Evolutionary conservation across 2,797 vertebrate genomes (phyloP), one percentile per base, ranked within the genome.

Genomic region (Bovichtus diacanthus): DNA sequence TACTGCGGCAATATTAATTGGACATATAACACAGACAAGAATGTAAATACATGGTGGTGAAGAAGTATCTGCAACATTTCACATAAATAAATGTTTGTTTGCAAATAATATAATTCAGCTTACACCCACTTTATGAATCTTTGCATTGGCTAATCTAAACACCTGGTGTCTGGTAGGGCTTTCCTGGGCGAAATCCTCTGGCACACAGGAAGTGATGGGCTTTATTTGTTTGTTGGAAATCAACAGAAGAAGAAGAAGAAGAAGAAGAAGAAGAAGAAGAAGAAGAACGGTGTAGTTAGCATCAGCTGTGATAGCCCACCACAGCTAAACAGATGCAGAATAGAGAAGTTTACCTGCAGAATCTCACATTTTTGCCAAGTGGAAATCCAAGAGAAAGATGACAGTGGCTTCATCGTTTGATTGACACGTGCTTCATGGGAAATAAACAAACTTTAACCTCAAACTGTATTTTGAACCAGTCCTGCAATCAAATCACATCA

Each of bases 61-160:
- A 34, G 66, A 75, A 54, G 47, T 76, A 85, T 78, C 64, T 50
- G 83, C 76, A 85, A 91, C 82, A 86, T 81, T 85, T 86, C 70
- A 82, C 77, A 79, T 74, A 55, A 78, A 84, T 82, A 78, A 80
- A 64, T 74, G 66, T 63, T 76, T 85, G 82, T 90, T 90, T 92
- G 70, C 44, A 66, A 76, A 87, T 87, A 86, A 88, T 86, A 83
- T 87, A 85, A 83, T 51, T 84, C 77, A 87, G 70, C 62, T 87
- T 84, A 85, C 74, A 81, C 69, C 70, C 77, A 89, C 65, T 89
- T 88, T 85, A 87, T 88, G 81, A 88, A 83, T 87, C 82, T 88
- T 90, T 92, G 82, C 78, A 81, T 80, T 83, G 18, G 61, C 77
- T 91, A 86, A 90, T 87, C 88, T 86, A 46, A 88, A 85, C 91